Base-by-base conservation (phyloP, 2,888 invertebrate species). In the Nysson spinosus region DNA sequence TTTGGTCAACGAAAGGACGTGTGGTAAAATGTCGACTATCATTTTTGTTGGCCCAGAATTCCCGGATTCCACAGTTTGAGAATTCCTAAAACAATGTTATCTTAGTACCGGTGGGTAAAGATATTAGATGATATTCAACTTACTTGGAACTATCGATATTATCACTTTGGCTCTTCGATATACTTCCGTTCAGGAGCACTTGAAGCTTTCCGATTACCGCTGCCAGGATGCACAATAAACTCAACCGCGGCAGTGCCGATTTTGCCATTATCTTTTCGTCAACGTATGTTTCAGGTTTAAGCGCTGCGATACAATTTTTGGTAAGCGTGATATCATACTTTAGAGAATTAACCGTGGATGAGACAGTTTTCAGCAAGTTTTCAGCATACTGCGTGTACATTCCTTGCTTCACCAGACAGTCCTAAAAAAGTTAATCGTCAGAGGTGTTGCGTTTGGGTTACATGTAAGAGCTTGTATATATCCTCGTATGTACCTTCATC, bases 351-450 rank as follows among this genome's bases (percentile, higher is more conserved):
- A 94, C 93, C 0, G 91, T 91, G 50, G 93, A 91, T 39, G 93
- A 92, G 0, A 95, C 93, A 0, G 91, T 91, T 72, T 93, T 92
- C 17, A 95, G 82, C 34, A 94, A 87, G 78, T 92, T 92, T 79
- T 94, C 94, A 0, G 90, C 90, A 69, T 89, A 91, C 73, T 95
- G 95, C 0, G 95, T 95, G 77, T 95, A 95, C 92, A 96, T 93
- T 63, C 96, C 96, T 89, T 96, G 96, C 81, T 95, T 96, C 4
- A 96, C 95, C 1, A 97, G 90, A 52, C 95, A 95, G 83, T 97
- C 97, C 89, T 90, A 70, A 72, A 66, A 55, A 6, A 24, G 44
- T 9, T n/a, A n/a, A n/a, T n/a, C n/a, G n/a, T n/a, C n/a, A n/a
- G n/a, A n/a, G n/a, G n/a, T n/a, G n/a, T n/a, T n/a, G n/a, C n/a